Percentiles rank a stretch among this genome's conserved stretches.
phyloP scores from a whole-genome alignment of 1,140 invertebrate genomes.

The Heliconius hermathena region DNA sequence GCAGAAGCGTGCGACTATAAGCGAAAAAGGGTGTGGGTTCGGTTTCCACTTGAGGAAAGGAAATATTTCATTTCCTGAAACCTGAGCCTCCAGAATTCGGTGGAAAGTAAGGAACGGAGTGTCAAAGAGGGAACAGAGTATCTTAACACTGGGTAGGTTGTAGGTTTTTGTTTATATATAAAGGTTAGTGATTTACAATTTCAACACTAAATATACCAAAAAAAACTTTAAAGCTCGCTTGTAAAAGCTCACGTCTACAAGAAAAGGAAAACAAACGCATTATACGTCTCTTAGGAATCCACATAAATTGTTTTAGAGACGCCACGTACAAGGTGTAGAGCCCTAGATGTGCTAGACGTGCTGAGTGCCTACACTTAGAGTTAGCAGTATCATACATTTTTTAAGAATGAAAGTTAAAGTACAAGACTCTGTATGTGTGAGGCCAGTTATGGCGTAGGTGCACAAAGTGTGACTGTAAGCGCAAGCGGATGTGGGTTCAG shows the following conservation, averaged over 20 bases:
- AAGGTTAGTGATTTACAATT: background rate
- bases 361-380: slow-evolving; percentile 34
- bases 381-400: slow-evolving; percentile 18
- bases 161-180: background rate
- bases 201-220: background rate
- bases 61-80: too few relatives aligned
- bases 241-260: slow-evolving; percentile 7
- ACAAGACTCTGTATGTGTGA: background rate
- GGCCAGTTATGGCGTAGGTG: too few relatives aligned
- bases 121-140: too few relatives aligned
- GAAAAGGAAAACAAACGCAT: slow-evolving; percentile 41
- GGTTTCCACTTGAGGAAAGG: too few relatives aligned
- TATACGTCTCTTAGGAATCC: slow-evolving; percentile 28
- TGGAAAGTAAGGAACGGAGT: too few relatives aligned
- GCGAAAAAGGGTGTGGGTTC: too few relatives aligned
- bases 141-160: too few relatives aligned
- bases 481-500: too few relatives aligned
- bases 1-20: too few relatives aligned
- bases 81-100: too few relatives aligned
- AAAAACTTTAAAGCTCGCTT: background rate
- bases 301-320: slow-evolving; percentile 41
- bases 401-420: background rate
- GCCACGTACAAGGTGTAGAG: slow-evolving; percentile 23
- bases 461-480: too few relatives aligned
- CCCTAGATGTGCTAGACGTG: slow-evolving; percentile 38